Conservation (phyloP, 2,797 vertebrate genomes). For the Anabacerthia variegaticeps region DNA sequence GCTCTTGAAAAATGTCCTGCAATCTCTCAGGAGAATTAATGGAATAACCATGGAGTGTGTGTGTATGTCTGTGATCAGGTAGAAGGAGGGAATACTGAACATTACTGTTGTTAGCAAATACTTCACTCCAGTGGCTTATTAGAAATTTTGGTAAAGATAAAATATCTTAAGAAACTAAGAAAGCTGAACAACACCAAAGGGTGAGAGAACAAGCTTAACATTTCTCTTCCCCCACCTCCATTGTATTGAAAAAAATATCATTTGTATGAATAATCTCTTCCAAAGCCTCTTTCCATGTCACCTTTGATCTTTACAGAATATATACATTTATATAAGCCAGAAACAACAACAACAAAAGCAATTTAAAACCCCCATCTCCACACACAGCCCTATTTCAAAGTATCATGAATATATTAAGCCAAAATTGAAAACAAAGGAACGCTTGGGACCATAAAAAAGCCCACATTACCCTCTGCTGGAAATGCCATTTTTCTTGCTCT, state of each 20-base stretch:
- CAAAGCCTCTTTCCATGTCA: neutral
- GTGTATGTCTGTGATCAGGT: neutral
- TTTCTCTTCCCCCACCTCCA: fast-evolving
- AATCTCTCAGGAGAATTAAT: neutral
- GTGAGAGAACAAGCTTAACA: neutral
- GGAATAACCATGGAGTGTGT: neutral
- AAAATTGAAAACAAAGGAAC: neutral
- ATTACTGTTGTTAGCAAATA: neutral
- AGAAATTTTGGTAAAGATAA: neutral
- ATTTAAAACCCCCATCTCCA: neutral
- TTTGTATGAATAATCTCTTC: neutral
- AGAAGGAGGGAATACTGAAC: neutral
- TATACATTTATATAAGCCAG: neutral
- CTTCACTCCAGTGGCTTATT: neutral
- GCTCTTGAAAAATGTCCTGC: neutral
- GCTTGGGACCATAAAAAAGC: neutral
- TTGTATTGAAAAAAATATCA: neutral
- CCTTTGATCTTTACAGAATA: neutral
- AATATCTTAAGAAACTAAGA: neutral
- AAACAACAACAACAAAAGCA: neutral
- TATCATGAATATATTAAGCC: neutral
- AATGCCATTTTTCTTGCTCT: neutral
- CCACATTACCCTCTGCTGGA: neutral
- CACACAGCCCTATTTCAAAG: neutral
- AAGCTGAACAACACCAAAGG: neutral